Evolutionary conservation across 2,888 invertebrate species (phyloP).

Genomic region (Tachina grossa): DNA sequence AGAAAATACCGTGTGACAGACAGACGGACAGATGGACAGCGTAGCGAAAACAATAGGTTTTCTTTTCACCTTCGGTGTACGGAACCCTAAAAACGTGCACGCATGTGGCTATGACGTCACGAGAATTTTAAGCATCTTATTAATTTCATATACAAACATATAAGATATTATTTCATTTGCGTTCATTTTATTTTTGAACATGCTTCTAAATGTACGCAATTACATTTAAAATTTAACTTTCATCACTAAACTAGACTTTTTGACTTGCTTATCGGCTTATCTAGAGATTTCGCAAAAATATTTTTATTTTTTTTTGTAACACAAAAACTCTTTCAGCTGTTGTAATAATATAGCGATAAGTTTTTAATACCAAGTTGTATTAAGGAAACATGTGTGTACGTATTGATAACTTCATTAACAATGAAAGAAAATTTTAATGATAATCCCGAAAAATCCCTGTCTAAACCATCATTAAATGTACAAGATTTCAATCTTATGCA

Average conservation of each 20-base stretch:
- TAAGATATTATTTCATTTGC: not conserved
- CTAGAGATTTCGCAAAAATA: slow-evolving; percentile 7
- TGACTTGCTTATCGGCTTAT: slow-evolving; percentile 55
- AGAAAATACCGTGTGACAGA: too few relatives aligned
- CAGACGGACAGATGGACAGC: too few relatives aligned
- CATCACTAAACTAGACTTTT: slow-evolving; percentile 56
- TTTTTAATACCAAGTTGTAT: not conserved
- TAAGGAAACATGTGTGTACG: not conserved
- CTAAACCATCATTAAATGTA: slow-evolving; percentile 62
- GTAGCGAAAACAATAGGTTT: too few relatives aligned
- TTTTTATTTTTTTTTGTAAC: not conserved
- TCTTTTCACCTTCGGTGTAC: too few relatives aligned
- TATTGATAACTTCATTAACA: slow-evolving; percentile 53
- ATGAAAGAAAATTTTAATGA: slow-evolving; percentile 57
- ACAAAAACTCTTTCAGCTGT: slow-evolving; percentile 7
- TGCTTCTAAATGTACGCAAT: slow-evolving; percentile 2
- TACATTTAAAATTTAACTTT: slow-evolving; percentile 28
- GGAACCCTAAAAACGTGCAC: too few relatives aligned
- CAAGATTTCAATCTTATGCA: slow-evolving; percentile 53
- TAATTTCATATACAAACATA: not conserved
- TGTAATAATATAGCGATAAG: slow-evolving; percentile 25
- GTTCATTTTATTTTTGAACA: not conserved
- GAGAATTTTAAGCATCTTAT: too few relatives aligned
- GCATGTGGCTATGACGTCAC: too few relatives aligned
- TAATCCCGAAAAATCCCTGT: slow-evolving; percentile 55